These are phyloP conservation scores for Hypselothyrea guttata DNA, from an alignment of 2,888 invertebrate genomes.

Conservation along the genomic window DNA sequence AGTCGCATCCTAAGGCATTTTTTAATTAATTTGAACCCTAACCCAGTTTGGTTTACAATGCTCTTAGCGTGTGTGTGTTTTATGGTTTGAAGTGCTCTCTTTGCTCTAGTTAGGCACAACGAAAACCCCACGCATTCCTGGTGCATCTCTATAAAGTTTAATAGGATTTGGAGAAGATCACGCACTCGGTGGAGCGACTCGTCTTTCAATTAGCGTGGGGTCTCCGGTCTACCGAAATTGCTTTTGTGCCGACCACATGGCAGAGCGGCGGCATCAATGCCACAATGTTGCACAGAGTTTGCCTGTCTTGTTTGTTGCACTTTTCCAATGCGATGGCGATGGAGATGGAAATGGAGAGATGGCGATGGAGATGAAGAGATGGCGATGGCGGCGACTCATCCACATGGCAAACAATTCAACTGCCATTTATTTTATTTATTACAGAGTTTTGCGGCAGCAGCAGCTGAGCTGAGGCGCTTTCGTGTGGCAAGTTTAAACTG, in stretches of 20 bases:
- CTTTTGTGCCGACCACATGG: neutral
- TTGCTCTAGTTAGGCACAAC: constrained; percentile 12
- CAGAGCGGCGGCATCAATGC: too few relatives aligned
- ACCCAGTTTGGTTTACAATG: constrained; percentile 1
- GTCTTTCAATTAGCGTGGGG: constrained; percentile 52
- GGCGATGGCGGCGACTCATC: constrained; percentile 27
- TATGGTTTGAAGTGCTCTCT: constrained; percentile 11
- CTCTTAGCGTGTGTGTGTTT: neutral
- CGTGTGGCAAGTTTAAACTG: constrained; percentile 46
- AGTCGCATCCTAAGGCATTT: too few relatives aligned
- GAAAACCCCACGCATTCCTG: constrained; percentile 20
- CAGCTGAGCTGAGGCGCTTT: constrained; percentile 15
- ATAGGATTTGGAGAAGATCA: constrained; percentile 21
- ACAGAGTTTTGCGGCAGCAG: constrained; percentile 10
- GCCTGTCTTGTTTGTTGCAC: neutral
- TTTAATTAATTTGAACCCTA: constrained; percentile 3
- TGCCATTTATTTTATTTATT: constrained; percentile 72
- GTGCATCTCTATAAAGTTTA: constrained; percentile 2
- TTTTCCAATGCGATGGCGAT: neutral
- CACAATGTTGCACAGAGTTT: too few relatives aligned
- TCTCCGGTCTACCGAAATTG: constrained; percentile 4
- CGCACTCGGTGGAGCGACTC: constrained; percentile 13
- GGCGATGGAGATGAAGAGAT: neutral
- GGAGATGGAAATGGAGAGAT: neutral
- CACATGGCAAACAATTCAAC: constrained; percentile 63